Base-by-base conservation (phyloP, 2,797 vertebrate species). In the Brachymystax lenok region DNA sequence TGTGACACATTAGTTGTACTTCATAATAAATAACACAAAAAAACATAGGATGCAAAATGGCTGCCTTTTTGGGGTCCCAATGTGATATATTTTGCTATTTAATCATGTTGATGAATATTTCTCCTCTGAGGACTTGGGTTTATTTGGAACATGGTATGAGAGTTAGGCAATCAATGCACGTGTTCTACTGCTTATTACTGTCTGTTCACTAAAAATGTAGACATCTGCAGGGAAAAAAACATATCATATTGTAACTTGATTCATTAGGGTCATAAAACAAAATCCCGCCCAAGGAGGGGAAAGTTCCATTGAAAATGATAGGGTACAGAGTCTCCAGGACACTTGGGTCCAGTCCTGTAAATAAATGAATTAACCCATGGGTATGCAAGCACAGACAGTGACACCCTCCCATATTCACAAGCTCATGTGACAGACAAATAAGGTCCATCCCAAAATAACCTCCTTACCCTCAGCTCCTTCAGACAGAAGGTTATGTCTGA, bases 401-500 rank as follows among this genome's bases (percentile, higher is more conserved):
- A 46, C 40, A 46, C 40, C 40, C 40, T 10, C 40, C 51, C 71
- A 83, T 77, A 83, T 75, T 83, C 59, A 75, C 5, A 61, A 56
- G 50, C 71, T 86, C 81, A 84, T 78, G 77, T 86, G 86, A 82
- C 75, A 69, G 52, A 74, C 82, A 74, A 82, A 83, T 79, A 10
- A 56, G 35, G 19, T 46, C 13, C 21, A 46, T 80, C 84, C 74
- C 73, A 79, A 90, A 88, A 89, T 82, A 85, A 85, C 21, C 40
- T 1, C 1, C 82, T 95, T 95, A 99, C 97, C 95, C 96, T 95
- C 71, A 99, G 1, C 92, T 99, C 97, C 90, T 97, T 99, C 76
- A 98, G 94, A 91, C 96, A 99, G 93, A 99, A 98, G 0, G 97
- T 98, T 90, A 99, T 91, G 85, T 97, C 95, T 4, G 95, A 95